A percentile compares a stretch with the other conserved stretches of the same genome.
These are phyloP conservation scores for Platycheirus rosarum DNA, from an alignment of 2,888 invertebrate genomes.

Conservation along the genomic window DNA sequence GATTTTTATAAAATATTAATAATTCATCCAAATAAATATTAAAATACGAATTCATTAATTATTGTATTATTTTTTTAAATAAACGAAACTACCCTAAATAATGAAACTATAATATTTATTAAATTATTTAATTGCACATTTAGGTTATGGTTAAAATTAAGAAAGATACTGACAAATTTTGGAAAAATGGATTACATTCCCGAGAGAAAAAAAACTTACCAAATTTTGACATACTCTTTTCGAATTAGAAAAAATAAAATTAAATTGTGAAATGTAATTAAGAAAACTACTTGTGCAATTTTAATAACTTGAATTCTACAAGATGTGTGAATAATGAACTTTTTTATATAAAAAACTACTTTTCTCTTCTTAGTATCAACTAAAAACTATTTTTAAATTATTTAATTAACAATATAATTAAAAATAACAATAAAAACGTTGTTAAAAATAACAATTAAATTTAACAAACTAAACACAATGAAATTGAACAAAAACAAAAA, in stretches of 20 bases:
- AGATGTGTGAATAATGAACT: constrained; percentile 56
- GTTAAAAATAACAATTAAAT: constrained; percentile 5
- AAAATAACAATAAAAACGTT: constrained; percentile 13
- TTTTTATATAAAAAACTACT: constrained; percentile 9
- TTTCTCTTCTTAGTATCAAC: neutral
- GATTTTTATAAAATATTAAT: no score
- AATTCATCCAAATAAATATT: no score
- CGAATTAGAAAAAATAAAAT: neutral
- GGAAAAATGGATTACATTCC: constrained; percentile 38
- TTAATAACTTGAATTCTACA: constrained; percentile 50
- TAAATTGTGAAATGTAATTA: constrained; percentile 5
- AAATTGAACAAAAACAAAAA: constrained; percentile 15
- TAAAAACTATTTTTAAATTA: neutral
- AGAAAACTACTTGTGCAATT: constrained; percentile 69
- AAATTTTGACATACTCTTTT: constrained; percentile 26
- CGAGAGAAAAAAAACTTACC: constrained; percentile 54
- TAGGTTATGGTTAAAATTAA: constrained; percentile 21
- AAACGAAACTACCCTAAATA: no score
- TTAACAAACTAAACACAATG: constrained; percentile 26
- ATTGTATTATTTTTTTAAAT: no score
- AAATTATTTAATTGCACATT: constrained; percentile 33
- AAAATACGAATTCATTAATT: no score
- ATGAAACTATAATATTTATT: no score
- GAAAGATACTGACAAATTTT: constrained; percentile 39
- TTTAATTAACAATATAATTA: constrained; percentile 17